phyloP scores from a whole-genome alignment of 1,140 invertebrate genomes.

The Calycopis cecrops region DNA sequence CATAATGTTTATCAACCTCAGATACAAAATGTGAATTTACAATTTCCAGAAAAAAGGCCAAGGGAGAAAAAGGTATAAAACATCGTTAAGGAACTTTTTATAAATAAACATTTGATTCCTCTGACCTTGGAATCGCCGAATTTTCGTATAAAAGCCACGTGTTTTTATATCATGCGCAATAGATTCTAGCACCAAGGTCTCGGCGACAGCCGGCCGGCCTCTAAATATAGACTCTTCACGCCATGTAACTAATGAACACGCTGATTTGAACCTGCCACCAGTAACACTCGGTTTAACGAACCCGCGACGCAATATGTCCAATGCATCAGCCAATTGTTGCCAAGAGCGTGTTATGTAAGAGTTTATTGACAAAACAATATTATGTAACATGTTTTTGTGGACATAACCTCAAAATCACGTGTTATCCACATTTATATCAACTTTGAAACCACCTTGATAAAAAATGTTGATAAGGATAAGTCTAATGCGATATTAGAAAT shows the following conservation, averaged over 20 bases:
- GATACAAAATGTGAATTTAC: too few relatives aligned
- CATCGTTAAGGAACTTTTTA: too few relatives aligned
- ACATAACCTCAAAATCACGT: slow-evolving; percentile 11
- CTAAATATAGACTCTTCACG: slow-evolving; percentile 1
- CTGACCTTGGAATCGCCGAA: background rate
- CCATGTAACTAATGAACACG: background rate
- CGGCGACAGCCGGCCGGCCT: slow-evolving; percentile 1
- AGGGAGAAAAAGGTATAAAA: too few relatives aligned
- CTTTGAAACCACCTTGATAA: background rate
- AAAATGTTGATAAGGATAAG: background rate
- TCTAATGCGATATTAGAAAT: too few relatives aligned
- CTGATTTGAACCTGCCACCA: slow-evolving; percentile 1
- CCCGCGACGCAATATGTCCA: background rate
- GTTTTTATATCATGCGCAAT: background rate
- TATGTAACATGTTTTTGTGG: slow-evolving; percentile 3
- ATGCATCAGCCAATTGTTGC: background rate
- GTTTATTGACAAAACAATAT: slow-evolving; percentile 21
- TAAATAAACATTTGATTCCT: background rate
- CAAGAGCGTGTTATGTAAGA: slow-evolving; percentile 23
- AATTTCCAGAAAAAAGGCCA: too few relatives aligned
- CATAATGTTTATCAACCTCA: too few relatives aligned
- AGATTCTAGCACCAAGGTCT: background rate
- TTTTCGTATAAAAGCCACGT: slow-evolving; percentile 1
- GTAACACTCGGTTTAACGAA: slow-evolving; percentile 5
- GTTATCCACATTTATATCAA: background rate